phyloP scores from a whole-genome alignment of 2,797 vertebrate genomes.

The Ibycter americanus region DNA sequence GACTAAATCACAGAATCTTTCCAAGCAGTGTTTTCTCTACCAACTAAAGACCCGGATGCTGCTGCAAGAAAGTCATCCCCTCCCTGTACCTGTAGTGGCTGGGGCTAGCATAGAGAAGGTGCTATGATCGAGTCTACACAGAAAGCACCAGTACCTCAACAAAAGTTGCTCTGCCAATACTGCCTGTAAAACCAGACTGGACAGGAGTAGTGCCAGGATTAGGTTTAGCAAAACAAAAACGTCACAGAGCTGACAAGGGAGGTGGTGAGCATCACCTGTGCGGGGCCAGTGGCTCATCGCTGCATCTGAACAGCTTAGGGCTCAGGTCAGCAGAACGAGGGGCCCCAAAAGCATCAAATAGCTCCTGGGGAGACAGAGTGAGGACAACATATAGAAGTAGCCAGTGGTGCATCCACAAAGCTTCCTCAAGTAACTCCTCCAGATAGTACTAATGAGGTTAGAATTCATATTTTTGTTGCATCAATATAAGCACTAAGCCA shows the following conservation, averaged over 20 bases:
- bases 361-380: background rate
- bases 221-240: background rate
- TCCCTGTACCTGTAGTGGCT: background rate
- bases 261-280: background rate
- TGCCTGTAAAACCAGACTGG: background rate
- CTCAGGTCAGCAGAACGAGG: background rate
- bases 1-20: background rate
- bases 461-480: background rate
- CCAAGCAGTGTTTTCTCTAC: background rate
- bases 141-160: background rate
- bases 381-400: background rate
- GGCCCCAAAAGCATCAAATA: no score
- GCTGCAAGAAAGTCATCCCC: background rate
- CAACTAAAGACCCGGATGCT: background rate
- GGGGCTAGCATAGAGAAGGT: background rate
- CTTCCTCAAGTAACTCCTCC: background rate
- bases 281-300: background rate
- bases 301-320: background rate
- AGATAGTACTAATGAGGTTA: background rate
- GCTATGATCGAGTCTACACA: background rate
- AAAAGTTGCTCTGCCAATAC: background rate
- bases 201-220: background rate
- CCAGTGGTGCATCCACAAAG: background rate
- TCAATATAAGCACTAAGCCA: background rate
- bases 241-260: background rate